These are phyloP conservation scores for Sphaerolaimus hirsutus DNA, from an alignment of 2,888 invertebrate species.

Conservation along the genomic window DNA sequence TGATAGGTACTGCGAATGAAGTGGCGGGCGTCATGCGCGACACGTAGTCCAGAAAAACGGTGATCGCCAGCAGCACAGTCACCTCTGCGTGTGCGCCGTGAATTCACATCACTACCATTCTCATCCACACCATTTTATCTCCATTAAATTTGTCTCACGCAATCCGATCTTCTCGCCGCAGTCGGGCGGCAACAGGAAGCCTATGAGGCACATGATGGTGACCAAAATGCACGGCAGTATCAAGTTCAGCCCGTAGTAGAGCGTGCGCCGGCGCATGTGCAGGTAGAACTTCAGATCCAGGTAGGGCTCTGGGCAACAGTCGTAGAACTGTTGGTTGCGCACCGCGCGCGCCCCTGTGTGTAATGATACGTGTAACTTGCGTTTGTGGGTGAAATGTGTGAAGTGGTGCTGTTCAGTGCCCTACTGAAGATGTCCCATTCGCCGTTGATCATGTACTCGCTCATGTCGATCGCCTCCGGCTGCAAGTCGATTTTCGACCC, in stretches of 20 bases:
- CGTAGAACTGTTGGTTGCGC: slow-evolving; percentile 29
- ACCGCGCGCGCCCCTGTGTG: slow-evolving; percentile 9
- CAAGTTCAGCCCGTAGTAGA: slow-evolving; percentile 97
- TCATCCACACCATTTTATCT: no score
- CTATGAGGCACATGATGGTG: slow-evolving; percentile 88
- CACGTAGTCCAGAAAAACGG: slow-evolving; percentile 88
- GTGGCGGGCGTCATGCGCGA: slow-evolving; percentile 93
- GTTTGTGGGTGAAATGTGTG: background rate
- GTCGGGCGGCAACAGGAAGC: slow-evolving; percentile 91
- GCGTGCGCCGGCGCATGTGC: slow-evolving; percentile 73
- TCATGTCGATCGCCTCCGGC: slow-evolving; percentile 56
- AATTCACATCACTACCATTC: no score
- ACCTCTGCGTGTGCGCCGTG: slow-evolving; percentile 21
- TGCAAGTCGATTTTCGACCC: slow-evolving; percentile 59
- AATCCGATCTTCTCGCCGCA: slow-evolving; percentile 94
- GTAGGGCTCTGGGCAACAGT: slow-evolving; percentile 57
- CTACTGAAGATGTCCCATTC: slow-evolving; percentile 95
- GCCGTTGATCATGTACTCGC: slow-evolving; percentile 89
- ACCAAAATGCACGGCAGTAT: slow-evolving; percentile 95
- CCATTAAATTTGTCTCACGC: slow-evolving; percentile 39
- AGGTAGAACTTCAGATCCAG: slow-evolving; percentile 48
- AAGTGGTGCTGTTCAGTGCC: no score
- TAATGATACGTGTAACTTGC: background rate
- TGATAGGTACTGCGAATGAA: slow-evolving; percentile 37
- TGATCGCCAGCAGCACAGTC: slow-evolving; percentile 50